Evolutionary conservation across 2,888 invertebrate species (phyloP).

Genomic region (Acronicta aceris): DNA sequence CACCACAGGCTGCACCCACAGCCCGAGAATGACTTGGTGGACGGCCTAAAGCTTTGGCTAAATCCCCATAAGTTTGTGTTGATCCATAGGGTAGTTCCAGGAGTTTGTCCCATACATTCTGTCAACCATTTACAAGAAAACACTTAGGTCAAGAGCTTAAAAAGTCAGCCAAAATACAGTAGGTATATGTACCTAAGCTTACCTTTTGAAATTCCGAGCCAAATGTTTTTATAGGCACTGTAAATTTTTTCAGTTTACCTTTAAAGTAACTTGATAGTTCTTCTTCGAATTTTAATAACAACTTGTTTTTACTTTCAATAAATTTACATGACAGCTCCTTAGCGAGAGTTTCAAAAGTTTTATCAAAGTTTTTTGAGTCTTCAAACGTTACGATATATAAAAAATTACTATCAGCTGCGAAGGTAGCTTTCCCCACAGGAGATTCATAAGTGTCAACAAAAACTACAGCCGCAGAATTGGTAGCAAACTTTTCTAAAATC

Average conservation of each 20-base stretch:
- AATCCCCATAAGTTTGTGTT: conserved; percentile 77
- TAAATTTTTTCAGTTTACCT: conserved; percentile 75
- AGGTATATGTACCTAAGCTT: conserved; percentile 6
- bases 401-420: conserved; percentile 74
- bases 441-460: conserved; percentile 64
- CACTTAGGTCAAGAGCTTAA: neutral
- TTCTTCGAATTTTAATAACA: conserved; percentile 65
- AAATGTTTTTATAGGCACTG: conserved; percentile 73
- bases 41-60: conserved; percentile 76
- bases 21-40: conserved; percentile 78
- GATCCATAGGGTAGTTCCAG: conserved; percentile 76
- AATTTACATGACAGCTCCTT: conserved; percentile 66
- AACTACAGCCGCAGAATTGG: conserved; percentile 33
- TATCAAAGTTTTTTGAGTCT: conserved; percentile 75
- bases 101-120: conserved; percentile 82
- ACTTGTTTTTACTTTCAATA: conserved; percentile 66
- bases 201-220: conserved; percentile 85
- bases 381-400: conserved; percentile 74
- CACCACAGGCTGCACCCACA: conserved; percentile 81
- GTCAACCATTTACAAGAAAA: conserved; percentile 27
- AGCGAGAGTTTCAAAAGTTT: conserved; percentile 65
- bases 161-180: neutral
- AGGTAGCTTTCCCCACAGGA: conserved; percentile 72
- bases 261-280: conserved; percentile 73
- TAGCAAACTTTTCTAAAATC: conserved; percentile 30